Percentiles rank a stretch among this genome's conserved stretches.
Evolutionary conservation across 2,888 invertebrate genomes (phyloP).

Genomic region (Hypena proboscidalis): DNA sequence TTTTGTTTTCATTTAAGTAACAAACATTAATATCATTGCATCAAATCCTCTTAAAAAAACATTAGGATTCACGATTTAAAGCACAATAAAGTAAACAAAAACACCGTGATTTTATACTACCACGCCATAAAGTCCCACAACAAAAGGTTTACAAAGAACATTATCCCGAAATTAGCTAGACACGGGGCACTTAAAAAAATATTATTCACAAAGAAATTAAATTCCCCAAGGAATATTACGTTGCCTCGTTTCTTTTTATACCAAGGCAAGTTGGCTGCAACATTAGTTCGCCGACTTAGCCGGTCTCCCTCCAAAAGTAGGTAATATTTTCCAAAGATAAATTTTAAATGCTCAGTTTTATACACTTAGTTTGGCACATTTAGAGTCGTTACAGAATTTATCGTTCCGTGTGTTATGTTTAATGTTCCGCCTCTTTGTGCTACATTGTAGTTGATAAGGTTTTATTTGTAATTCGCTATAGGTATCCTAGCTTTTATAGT

Average conservation of each 20-base stretch:
- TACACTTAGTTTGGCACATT: conserved; percentile 74
- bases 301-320: conserved; percentile 61
- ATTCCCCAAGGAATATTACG: conserved; percentile 59
- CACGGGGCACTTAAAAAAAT: conserved; percentile 50
- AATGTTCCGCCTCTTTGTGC: conserved; percentile 44
- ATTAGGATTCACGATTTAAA: no score
- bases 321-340: conserved; percentile 78
- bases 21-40: no score
- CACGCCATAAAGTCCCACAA: no score
- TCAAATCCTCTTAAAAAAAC: no score
- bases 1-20: no score
- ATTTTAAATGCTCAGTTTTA: conserved; percentile 74
- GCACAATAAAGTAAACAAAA: no score
- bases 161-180: conserved; percentile 39
- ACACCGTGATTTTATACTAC: no score
- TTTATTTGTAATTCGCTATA: conserved; percentile 36
- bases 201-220: conserved; percentile 57
- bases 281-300: conserved; percentile 71
- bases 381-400: conserved; percentile 61
- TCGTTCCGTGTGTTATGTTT: conserved; percentile 60
- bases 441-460: conserved; percentile 40
- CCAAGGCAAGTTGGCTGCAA: conserved; percentile 60
- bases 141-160: conserved; percentile 31
- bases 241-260: conserved; percentile 63
- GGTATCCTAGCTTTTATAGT: conserved; percentile 35